Conservation (phyloP, 1,140 invertebrate genomes). For the Cheumatopsyche charites region DNA sequence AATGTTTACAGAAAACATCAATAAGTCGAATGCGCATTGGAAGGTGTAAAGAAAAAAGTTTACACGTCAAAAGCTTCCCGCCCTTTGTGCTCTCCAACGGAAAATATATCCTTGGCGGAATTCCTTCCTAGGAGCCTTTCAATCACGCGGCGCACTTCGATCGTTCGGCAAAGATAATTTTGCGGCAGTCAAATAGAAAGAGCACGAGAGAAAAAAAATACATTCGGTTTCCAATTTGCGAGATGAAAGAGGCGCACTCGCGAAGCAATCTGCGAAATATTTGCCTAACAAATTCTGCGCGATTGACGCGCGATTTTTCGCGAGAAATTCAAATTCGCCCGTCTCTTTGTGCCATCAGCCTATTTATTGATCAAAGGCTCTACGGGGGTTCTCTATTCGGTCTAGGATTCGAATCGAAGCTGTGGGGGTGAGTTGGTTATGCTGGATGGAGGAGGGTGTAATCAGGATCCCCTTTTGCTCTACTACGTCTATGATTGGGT, state of each 20-base stretch:
- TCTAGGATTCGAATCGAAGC: neutral
- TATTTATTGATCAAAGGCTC: conserved; percentile 48
- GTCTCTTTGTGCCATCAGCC: conserved; percentile 48
- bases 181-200: conserved; percentile 33
- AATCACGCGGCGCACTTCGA: conserved; percentile 49
- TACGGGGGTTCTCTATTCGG: conserved; percentile 18
- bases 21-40: too few relatives aligned
- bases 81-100: neutral
- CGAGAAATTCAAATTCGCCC: conserved; percentile 45
- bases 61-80: too few relatives aligned
- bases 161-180: conserved; percentile 49
- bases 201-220: too few relatives aligned
- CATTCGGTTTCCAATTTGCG: conserved; percentile 44
- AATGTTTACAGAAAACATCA: too few relatives aligned
- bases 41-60: too few relatives aligned
- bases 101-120: conserved; percentile 17
- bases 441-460: conserved; percentile 39
- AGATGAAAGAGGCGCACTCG: conserved; percentile 42
- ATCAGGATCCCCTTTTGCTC: conserved; percentile 45
- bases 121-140: conserved; percentile 32
- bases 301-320: conserved; percentile 21
- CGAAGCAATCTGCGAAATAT: conserved; percentile 41
- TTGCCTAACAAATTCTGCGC: conserved; percentile 34
- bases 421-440: neutral
- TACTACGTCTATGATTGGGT: conserved; percentile 47